These are phyloP conservation scores for Triplophysa yarkandensis DNA, from an alignment of 2,797 vertebrate genomes.

Conservation along the genomic window DNA sequence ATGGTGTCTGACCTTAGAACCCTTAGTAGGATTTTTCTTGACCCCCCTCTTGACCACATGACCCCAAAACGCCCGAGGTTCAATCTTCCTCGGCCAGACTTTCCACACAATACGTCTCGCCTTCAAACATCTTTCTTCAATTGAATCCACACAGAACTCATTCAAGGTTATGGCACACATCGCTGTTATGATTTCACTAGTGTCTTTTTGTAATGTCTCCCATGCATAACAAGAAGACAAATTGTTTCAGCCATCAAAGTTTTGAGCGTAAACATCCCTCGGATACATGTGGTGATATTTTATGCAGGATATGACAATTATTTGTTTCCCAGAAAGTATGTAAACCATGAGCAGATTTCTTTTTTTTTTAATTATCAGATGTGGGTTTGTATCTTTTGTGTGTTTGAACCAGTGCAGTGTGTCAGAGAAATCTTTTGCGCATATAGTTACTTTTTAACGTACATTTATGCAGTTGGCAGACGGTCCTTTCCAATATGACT, in stretches of 20 bases:
- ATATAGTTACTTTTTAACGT: background rate
- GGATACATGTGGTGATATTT: constrained; percentile 39
- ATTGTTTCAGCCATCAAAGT: constrained; percentile 40
- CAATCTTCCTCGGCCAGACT: constrained; percentile 44
- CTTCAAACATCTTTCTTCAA: constrained; percentile 56
- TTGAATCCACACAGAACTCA: constrained; percentile 51
- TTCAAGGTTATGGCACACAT: constrained; percentile 45
- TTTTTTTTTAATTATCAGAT: constrained; percentile 31
- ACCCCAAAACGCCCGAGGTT: constrained; percentile 50
- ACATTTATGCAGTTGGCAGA: background rate
- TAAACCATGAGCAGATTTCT: constrained; percentile 24
- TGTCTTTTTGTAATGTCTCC: constrained; percentile 43
- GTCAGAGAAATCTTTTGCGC: background rate
- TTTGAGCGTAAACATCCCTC: constrained; percentile 35
- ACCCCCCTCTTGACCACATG: constrained; percentile 50
- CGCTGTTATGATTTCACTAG: constrained; percentile 51
- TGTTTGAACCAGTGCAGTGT: background rate
- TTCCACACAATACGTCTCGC: constrained; percentile 49
- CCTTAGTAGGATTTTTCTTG: constrained; percentile 33
- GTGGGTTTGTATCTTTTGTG: background rate
- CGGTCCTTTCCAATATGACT: too few relatives aligned
- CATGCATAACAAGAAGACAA: constrained; percentile 46
- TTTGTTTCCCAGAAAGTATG: constrained; percentile 30
- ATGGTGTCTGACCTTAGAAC: constrained; percentile 49
- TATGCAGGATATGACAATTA: constrained; percentile 31